A percentile compares a stretch with the other conserved stretches of the same genome.
Conservation (phyloP, 2,888 invertebrate species). For the Auanema freiburgensis region DNA sequence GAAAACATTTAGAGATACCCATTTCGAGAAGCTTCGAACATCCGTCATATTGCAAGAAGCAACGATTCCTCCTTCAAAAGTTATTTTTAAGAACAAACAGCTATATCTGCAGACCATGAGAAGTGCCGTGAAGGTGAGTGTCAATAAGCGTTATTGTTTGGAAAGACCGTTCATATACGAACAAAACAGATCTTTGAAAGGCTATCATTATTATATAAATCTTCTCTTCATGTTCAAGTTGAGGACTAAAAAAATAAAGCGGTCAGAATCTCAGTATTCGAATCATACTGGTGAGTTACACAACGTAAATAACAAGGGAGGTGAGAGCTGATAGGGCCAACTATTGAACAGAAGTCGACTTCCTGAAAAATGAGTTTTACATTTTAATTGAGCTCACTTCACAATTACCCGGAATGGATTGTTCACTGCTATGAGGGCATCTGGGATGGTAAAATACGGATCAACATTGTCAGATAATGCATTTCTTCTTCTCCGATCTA, state of each 20-base stretch:
- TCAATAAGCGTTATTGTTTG: constrained; percentile 8
- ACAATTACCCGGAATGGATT: too few relatives aligned
- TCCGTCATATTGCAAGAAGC: too few relatives aligned
- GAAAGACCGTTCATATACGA: constrained; percentile 9
- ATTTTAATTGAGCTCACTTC: neutral
- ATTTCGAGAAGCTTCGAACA: too few relatives aligned
- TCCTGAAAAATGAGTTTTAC: constrained; percentile 9
- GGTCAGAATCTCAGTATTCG: neutral
- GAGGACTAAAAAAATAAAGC: constrained; percentile 11
- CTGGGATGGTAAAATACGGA: too few relatives aligned
- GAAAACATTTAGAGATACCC: too few relatives aligned
- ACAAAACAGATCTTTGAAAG: constrained; percentile 9
- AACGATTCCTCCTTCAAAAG: too few relatives aligned
- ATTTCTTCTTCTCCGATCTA: too few relatives aligned
- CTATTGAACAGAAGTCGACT: constrained; percentile 11
- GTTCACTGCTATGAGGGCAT: too few relatives aligned
- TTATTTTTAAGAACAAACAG: neutral
- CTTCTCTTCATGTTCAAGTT: neutral
- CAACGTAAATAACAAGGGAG: constrained; percentile 10
- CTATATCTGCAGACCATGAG: neutral
- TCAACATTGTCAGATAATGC: too few relatives aligned
- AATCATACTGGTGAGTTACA: constrained; percentile 7
- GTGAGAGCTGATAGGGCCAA: neutral
- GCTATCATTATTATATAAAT: constrained; percentile 16
- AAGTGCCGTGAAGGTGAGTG: constrained; percentile 13